Percentiles rank a stretch among this genome's conserved stretches.
Evolutionary conservation across 2,888 invertebrate species (phyloP).

Genomic region (Syritta pipiens): DNA sequence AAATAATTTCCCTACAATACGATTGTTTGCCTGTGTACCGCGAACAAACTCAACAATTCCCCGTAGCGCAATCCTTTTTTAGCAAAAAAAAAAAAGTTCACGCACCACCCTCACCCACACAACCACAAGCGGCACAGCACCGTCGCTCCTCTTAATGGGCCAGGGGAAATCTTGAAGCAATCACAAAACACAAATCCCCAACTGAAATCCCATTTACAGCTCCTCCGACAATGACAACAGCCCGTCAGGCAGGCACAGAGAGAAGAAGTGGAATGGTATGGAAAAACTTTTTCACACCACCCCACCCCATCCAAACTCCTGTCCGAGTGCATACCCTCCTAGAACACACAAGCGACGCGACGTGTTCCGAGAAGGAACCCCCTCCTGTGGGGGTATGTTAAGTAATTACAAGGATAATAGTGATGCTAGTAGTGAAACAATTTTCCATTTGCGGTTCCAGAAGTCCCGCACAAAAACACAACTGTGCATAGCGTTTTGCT

Average conservation of each 20-base stretch:
- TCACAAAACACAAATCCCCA: slow-evolving; percentile 27
- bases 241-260: not conserved
- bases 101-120: not conserved
- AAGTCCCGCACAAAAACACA: not conserved
- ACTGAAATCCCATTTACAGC: slow-evolving; percentile 31
- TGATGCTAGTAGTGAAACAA: slow-evolving; percentile 23
- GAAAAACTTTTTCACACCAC: not conserved
- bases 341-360: not conserved
- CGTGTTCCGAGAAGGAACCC: not conserved
- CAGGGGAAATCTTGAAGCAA: slow-evolving; percentile 14
- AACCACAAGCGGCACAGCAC: not conserved
- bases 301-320: not conserved
- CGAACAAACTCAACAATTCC: slow-evolving; percentile 13
- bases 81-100: not conserved
- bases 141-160: not conserved
- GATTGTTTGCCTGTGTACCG: slow-evolving; percentile 13
- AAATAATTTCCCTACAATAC: slow-evolving; percentile 1
- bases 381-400: slow-evolving; percentile 27
- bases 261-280: not conserved
- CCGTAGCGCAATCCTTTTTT: slow-evolving; percentile 5
- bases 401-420: slow-evolving; percentile 42
- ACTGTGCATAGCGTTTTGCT: not conserved
- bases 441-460: slow-evolving; percentile 14
- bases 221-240: not conserved
- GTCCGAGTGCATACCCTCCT: not conserved